Conservation (phyloP, 2,888 invertebrate species). For the Harpagoxenus sublaevis region DNA sequence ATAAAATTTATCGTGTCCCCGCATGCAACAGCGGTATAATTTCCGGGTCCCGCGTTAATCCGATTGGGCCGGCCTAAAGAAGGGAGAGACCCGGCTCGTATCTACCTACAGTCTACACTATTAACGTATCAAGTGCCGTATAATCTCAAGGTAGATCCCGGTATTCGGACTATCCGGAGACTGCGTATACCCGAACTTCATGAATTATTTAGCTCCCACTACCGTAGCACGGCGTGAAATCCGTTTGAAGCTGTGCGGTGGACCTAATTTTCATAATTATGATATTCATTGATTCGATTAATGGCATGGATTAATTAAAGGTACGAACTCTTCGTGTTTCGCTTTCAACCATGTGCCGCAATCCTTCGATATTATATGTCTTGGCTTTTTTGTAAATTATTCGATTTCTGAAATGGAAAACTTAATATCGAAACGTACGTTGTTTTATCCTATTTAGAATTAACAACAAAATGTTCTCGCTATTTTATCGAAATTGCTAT, state of each 20-base stretch:
- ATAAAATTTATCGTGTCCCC: constrained; percentile 57
- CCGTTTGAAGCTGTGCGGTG: constrained; percentile 17
- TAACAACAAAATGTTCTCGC: background rate
- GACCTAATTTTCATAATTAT: constrained; percentile 33
- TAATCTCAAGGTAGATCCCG: constrained; percentile 26
- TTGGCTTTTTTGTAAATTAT: background rate
- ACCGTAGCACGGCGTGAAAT: background rate
- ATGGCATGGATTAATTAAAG: background rate
- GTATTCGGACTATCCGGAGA: background rate
- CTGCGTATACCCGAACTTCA: constrained; percentile 15
- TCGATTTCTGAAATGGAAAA: background rate
- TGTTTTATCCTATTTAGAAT: background rate
- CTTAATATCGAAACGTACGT: background rate
- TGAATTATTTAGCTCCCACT: constrained; percentile 36
- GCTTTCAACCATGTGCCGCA: background rate
- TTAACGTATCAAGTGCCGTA: constrained; percentile 30
- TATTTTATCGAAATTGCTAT: background rate
- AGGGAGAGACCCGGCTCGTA: constrained; percentile 15
- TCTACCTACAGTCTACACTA: constrained; percentile 16
- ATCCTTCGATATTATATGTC: background rate
- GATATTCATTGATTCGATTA: background rate
- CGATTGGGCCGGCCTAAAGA: constrained; percentile 34
- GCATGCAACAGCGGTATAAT: constrained; percentile 41
- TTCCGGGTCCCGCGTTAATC: constrained; percentile 54
- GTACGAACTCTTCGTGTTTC: background rate